phyloP scores from a whole-genome alignment of 2,113 vertebrate genomes.

The Dipodomys stephensi region DNA sequence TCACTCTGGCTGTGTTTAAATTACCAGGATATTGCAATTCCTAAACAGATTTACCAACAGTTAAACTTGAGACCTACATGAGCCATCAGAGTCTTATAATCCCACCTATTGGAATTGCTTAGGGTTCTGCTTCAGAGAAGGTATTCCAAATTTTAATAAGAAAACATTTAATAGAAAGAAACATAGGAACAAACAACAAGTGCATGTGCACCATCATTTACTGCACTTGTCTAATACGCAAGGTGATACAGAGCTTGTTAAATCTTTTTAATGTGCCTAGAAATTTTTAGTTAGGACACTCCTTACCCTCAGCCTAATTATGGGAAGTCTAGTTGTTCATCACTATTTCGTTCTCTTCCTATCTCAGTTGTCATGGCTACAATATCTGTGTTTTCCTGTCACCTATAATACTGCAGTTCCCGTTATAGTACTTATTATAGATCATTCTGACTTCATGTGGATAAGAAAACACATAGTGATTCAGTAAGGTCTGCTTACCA shows the following conservation, averaged over 20 bases:
- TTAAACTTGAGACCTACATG: constrained; percentile 4
- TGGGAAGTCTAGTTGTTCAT: not conserved
- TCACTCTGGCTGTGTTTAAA: constrained; percentile 18
- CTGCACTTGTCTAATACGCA: too few relatives aligned
- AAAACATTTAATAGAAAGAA: not conserved
- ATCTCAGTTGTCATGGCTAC: not conserved
- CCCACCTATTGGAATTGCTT: not conserved
- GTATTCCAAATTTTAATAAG: not conserved
- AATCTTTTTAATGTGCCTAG: not conserved
- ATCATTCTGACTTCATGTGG: not conserved
- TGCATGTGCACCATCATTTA: accelerated
- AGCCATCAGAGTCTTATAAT: not conserved
- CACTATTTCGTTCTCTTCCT: not conserved
- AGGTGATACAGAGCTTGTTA: not conserved
- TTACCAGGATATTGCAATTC: constrained; percentile 10
- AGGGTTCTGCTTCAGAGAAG: not conserved
- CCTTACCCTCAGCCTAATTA: not conserved
- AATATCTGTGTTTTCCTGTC: constrained; percentile 1
- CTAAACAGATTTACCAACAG: constrained; percentile 30
- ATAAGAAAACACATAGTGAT: not conserved
- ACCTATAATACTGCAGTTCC: not conserved
- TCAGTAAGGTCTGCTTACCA: not conserved
- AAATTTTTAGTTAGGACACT: not conserved
- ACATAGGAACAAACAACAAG: not conserved
- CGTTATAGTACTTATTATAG: not conserved